Evolutionary conservation across 2,113 vertebrate genomes (phyloP), one percentile per base, ranked within the genome.

Genomic region (Hemibagrus wyckioides): DNA sequence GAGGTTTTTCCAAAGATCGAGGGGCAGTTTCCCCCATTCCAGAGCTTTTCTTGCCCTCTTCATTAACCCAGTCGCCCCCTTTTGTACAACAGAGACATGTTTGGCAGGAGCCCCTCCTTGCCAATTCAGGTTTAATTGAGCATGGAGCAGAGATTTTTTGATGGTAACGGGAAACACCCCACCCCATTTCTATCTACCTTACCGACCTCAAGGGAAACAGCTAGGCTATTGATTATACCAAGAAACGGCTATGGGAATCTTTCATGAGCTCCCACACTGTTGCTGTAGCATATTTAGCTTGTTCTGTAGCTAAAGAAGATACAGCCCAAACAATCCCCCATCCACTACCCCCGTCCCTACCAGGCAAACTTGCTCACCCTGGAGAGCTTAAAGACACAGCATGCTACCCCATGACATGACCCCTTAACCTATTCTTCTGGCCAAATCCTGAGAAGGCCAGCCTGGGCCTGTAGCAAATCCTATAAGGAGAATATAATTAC

Each of bases 91-190:
- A 93, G 93, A 93, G 92, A 92, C 93, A 93, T 94, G 93, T 94
- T 95, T 95, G 94, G 94, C 94, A 91, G 92, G 90, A 90, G 90
- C 92, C 92, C 90, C 89, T 89, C 93, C 93, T 94, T 88, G 90
- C 91, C 91, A 92, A 91, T 91, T 93, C 92, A 90, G 91, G 88
- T 91, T 91, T 95, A 95, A 95, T 95, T 95, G 94, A 93, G 92
- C 94, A 93, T 95, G 88, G 90, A 93, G 93, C 85, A 90, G 79
- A 80, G 85, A 88, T 65, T 83, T 61, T 65, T 85, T 84, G 89
- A 88, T 86, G 89, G 56, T 85, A 82, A 28, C 30, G 80, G 73
- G 44, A 89, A 91, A 86, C 83, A 84, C 85, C 91, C 88, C 85
- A 86, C 90, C 90, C 86, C 71, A 25, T 36, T 54, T 65, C 86